Percentiles rank a stretch among this genome's conserved stretches.
Conservation (phyloP, 2,888 invertebrate genomes). For the Parnassius orleans region DNA sequence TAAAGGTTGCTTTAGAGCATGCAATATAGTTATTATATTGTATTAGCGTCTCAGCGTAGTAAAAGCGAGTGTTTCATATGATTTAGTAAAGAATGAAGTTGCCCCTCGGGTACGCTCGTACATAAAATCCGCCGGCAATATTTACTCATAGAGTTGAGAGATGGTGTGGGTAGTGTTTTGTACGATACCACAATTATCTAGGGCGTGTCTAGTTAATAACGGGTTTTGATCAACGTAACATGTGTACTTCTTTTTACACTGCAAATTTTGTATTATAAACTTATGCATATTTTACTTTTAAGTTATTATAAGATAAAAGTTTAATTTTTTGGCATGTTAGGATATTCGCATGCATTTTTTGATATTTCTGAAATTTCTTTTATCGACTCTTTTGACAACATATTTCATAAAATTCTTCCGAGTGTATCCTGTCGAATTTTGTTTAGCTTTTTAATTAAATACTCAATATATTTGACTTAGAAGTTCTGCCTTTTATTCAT, state of each 20-base stretch:
- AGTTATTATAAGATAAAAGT: too few relatives aligned
- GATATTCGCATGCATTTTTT: too few relatives aligned
- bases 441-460: too few relatives aligned
- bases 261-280: neutral
- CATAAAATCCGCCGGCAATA: conserved; percentile 11
- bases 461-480: too few relatives aligned
- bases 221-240: conserved; percentile 14
- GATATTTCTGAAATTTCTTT: too few relatives aligned
- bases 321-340: too few relatives aligned
- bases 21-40: conserved; percentile 16
- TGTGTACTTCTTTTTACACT: conserved; percentile 2
- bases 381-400: too few relatives aligned
- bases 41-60: conserved; percentile 10
- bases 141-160: conserved; percentile 7
- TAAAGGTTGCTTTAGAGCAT: conserved; percentile 11
- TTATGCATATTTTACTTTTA: neutral
- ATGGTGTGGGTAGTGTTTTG: conserved; percentile 20
- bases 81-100: conserved; percentile 3
- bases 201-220: conserved; percentile 21
- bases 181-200: conserved; percentile 24
- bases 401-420: too few relatives aligned
- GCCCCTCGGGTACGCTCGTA: conserved; percentile 6
- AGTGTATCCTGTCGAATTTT: too few relatives aligned
- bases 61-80: neutral
- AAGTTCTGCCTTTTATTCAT: too few relatives aligned